Evolutionary conservation across 2,888 invertebrate species (phyloP), one percentile per base, ranked within the genome.

Genomic region (Zygaena filipendulae): DNA sequence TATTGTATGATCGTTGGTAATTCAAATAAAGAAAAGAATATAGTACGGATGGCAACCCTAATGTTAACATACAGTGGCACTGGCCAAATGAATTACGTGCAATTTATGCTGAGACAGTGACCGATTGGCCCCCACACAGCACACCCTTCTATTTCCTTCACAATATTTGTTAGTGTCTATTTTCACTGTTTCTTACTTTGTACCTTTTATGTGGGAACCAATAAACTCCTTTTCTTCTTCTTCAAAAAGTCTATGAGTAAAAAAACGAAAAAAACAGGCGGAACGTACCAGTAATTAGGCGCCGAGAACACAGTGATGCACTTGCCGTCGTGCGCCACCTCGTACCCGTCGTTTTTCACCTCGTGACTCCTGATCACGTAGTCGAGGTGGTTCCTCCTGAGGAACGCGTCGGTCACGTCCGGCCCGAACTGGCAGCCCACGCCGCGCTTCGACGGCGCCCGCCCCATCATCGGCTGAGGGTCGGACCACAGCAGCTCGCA

Each of bases 271-370:
- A 18, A 24, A 25, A 10, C n/a, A n/a, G n/a, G n/a, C n/a, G n/a
- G 2, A 11, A 63, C 74, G 67, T 67, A 95, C 95, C 98, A 99
- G 84, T 99, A 99, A 70, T 99, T 99, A 41, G 99, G 99, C 46
- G 99, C 99, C 1, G 97, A 97, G 83, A 99, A 99, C 25, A 99
- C 97, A 7, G 99, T 99, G 58, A 98, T 94, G 63, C 98, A 98
- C 59, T 93, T 93, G 19, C 95, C 96, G 54, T 92, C 87, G 60
- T 99, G 99, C 13, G 92, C 91, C 23, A 94, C 80, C 71, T 99
- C 98, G 59, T 97, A 99, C 1, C 99, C 99, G 31, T 92, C 91
- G 47, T 91, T 90, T 75, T 98, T 98, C 26, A 98, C 97, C 67
- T 99, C 99, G 64, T 99, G 99, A 68, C 96, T 96, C 33, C 98